Evolutionary conservation across 2,888 invertebrate species (phyloP), one percentile per base, ranked within the genome.

Genomic region (Azorinus chamasolen): DNA sequence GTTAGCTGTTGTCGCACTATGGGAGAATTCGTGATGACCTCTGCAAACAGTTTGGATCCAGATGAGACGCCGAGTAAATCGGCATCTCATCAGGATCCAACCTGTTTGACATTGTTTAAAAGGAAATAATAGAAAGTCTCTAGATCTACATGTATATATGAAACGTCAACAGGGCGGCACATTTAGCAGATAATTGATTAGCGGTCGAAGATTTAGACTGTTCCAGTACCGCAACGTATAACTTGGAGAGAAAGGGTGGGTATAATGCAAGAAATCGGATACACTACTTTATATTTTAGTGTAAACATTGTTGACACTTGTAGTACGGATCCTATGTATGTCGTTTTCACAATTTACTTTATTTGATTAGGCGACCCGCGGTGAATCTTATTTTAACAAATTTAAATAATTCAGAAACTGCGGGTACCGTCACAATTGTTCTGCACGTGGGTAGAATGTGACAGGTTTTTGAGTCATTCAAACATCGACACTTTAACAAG

Each of bases 241-340:
- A n/a, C n/a, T n/a, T n/a, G 32, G 32, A 32, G 32, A 32, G 32
- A 32, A n/a, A 10, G 32, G 32, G 32, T 61, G 57, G 41, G 46
- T 50, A 76, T 59, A 76, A 70, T 48, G 24, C 39, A 39, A 37
- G 75, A 76, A 76, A 76, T 45, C 48, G 45, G 75, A 76, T 76
- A 70, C 59, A 70, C 59, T 59, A 70, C 58, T 70, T 76, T 75
- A 70, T 63, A 57, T 70, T 61, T 51, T 48, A 69, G 61, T 63
- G 70, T 61, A 76, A 76, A 76, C 70, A 76, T 55, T 27, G 59
- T 70, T 76, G 75, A 76, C 70, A 76, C 59, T 50, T 45, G 50
- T 59, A 48, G 58, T 43, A 65, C 20, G 61, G 65, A 70, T 76
- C 75, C 24, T 65, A 32, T 32, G 32, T 32, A 32, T 18, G 6